Conservation (phyloP, 2,797 vertebrate species). For the Cyprinella venusta region DNA sequence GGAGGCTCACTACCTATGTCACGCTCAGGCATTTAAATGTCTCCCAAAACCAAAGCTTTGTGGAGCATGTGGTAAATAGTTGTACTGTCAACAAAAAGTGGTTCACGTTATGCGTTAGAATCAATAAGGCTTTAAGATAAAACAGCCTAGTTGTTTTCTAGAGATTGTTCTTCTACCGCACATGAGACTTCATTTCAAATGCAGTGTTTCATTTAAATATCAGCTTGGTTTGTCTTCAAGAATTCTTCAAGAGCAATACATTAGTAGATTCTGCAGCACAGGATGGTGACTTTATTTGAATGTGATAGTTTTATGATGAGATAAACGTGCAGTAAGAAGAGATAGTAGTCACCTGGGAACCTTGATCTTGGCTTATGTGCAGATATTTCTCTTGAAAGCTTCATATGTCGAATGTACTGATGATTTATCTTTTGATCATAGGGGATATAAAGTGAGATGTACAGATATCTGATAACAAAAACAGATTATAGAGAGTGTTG, state of each 20-base stretch:
- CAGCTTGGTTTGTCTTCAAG: neutral
- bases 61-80: conserved; percentile 17
- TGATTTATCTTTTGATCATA: conserved; percentile 29
- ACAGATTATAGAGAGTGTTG: neutral
- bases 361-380: conserved; percentile 22
- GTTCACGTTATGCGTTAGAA: neutral
- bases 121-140: conserved; percentile 5
- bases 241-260: neutral
- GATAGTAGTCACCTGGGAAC: conserved; percentile 22
- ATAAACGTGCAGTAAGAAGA: conserved; percentile 37
- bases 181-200: neutral
- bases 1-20: neutral
- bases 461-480: neutral
- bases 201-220: neutral
- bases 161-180: neutral
- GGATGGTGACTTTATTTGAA: conserved; percentile 12
- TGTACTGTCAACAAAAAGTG: conserved; percentile 10
- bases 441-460: neutral
- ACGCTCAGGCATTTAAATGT: conserved; percentile 31
- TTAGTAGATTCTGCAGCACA: neutral
- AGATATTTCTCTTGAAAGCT: conserved; percentile 3
- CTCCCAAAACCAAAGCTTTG: conserved; percentile 12
- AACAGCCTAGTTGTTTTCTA: neutral
- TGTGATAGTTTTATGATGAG: conserved; percentile 48
- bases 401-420: neutral